Evolutionary conservation across 23 tunicate genomes (phyloP).

Genomic region (Trididemnum miniatum): DNA sequence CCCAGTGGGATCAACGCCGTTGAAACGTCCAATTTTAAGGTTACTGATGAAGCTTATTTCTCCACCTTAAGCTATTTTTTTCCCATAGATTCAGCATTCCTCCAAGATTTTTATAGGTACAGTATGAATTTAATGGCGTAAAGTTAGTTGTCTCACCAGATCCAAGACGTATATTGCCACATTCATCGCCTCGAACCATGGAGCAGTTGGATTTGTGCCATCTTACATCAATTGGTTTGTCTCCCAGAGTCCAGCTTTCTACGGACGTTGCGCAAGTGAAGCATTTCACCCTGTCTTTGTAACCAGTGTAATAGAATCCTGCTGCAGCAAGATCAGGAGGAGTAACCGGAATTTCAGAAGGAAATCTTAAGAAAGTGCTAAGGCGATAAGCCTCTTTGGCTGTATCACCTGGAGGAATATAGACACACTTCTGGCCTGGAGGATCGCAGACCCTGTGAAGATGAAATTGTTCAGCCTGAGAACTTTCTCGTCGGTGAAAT

Average conservation of each 20-base stretch:
- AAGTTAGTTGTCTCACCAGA: too few species aligned
- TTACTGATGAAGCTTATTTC: too few species aligned
- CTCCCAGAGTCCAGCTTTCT: slow-evolving; percentile 29
- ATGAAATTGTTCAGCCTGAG: too few species aligned
- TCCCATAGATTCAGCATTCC: too few species aligned
- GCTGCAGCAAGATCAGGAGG: slow-evolving; percentile 20
- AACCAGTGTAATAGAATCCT: slow-evolving; percentile 48
- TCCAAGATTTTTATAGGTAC: too few species aligned
- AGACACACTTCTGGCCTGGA: slow-evolving; percentile 32
- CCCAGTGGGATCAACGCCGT: too few species aligned
- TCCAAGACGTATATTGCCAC: slow-evolving; percentile 48
- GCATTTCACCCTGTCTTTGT: slow-evolving; percentile 44
- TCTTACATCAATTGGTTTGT: background rate
- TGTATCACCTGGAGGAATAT: slow-evolving; percentile 41
- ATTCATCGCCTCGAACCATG: slow-evolving; percentile 15
- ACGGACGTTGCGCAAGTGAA: slow-evolving; percentile 29
- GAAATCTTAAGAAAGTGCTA: slow-evolving; percentile 32
- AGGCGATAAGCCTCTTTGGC: slow-evolving; percentile 29
- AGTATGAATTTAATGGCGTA: too few species aligned
- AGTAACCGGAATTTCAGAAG: background rate
- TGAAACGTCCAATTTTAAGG: too few species aligned
- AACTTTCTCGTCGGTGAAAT: too few species aligned
- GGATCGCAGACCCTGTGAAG: slow-evolving; percentile 22
- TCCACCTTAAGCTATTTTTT: too few species aligned
- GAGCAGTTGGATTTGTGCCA: slow-evolving; percentile 41